Evolutionary conservation across 2,888 invertebrate genomes (phyloP).

Genomic region (Capitulum mitella): DNA sequence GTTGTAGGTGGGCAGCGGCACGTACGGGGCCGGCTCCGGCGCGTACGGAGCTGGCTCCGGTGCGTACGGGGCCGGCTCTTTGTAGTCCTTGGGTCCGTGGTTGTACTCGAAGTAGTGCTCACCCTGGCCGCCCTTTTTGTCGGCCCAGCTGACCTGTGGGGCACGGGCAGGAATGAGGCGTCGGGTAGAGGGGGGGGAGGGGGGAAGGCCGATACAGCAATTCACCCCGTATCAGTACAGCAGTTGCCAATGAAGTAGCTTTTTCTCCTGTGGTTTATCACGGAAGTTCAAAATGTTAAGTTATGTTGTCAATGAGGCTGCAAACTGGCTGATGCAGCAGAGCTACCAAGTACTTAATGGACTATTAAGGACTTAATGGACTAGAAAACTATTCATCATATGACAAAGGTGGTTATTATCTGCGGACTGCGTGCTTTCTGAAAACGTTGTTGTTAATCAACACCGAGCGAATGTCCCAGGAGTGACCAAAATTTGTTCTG

Average conservation of each 20-base stretch:
- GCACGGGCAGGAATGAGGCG: not conserved
- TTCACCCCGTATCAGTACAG: too few relatives aligned
- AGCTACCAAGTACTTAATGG: too few relatives aligned
- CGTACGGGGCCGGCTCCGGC: not conserved
- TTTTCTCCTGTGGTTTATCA: too few relatives aligned
- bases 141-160: slow-evolving; percentile 74
- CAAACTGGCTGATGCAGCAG: not conserved
- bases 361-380: too few relatives aligned
- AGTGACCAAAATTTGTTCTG: too few relatives aligned
- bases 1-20: not conserved
- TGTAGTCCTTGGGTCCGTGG: slow-evolving; percentile 47
- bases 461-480: too few relatives aligned
- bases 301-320: not conserved
- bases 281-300: too few relatives aligned
- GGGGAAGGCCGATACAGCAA: not conserved
- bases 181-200: not conserved
- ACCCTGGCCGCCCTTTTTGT: slow-evolving; percentile 75
- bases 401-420: too few relatives aligned
- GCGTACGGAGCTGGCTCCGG: not conserved
- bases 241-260: too few relatives aligned
- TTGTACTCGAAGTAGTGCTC: slow-evolving; percentile 86
- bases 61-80: not conserved
- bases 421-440: too few relatives aligned
- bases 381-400: too few relatives aligned
- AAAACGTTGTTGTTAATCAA: too few relatives aligned